Evolutionary conservation across 2,797 vertebrate species (phyloP).

Genomic region (Hybognathus amarus): DNA sequence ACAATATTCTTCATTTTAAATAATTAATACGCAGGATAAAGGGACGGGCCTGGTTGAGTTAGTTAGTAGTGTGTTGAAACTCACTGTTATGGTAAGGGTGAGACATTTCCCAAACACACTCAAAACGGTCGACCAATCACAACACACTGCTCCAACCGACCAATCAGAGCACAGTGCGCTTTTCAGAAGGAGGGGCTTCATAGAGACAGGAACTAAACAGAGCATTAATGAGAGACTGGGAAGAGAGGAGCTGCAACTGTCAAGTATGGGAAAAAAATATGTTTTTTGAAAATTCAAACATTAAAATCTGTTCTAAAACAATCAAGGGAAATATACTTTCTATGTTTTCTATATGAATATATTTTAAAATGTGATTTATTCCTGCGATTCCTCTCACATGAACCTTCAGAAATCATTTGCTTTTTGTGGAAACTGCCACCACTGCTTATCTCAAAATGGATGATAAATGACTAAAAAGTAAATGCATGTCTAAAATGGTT

Average conservation of each 20-base stretch:
- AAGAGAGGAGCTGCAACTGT: constrained; percentile 1
- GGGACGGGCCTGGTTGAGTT: not conserved
- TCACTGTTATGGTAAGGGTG: not conserved
- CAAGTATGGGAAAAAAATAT: not conserved
- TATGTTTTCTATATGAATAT: not conserved
- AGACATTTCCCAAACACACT: not conserved
- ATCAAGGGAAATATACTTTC: not conserved
- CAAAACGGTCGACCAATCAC: constrained; percentile 5
- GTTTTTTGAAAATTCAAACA: not conserved
- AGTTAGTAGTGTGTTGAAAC: not conserved
- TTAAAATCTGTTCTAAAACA: not conserved
- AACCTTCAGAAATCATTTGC: not conserved
- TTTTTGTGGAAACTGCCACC: not conserved
- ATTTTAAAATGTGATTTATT: not conserved
- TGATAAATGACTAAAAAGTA: not conserved
- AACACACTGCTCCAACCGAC: not conserved
- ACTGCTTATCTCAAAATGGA: not conserved
- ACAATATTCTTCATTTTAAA: not conserved
- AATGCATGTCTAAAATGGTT: not conserved
- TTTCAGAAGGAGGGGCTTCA: not conserved
- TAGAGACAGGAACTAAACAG: not conserved
- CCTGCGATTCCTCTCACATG: not conserved
- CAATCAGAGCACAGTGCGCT: not conserved
- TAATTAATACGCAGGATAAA: not conserved
- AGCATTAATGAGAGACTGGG: constrained; percentile 1